phyloP scores from a whole-genome alignment of 2,888 invertebrate species.

The Pyrochroa serraticornis region DNA sequence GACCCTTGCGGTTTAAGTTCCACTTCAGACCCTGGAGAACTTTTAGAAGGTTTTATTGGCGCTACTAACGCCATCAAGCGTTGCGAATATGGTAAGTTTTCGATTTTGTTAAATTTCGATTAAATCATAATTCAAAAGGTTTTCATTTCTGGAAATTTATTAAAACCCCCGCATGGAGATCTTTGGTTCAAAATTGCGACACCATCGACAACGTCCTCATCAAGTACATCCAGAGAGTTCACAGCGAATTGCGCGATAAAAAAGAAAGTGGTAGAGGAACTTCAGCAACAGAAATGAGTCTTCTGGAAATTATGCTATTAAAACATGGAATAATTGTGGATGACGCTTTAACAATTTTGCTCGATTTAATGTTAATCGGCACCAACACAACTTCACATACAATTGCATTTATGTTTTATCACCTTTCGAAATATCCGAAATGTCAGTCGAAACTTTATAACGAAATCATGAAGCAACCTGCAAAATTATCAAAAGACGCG shows the following conservation, averaged over 20 bases:
- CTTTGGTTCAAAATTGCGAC: slow-evolving; percentile 66
- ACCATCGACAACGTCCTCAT: slow-evolving; percentile 66
- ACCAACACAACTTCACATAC: slow-evolving; percentile 69
- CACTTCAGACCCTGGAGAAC: slow-evolving; percentile 63
- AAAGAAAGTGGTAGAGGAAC: slow-evolving; percentile 38
- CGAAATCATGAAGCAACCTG: slow-evolving; percentile 60
- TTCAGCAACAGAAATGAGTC: no score
- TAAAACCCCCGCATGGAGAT: slow-evolving; percentile 65
- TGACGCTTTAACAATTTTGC: slow-evolving; percentile 67
- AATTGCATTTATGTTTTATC: slow-evolving; percentile 69
- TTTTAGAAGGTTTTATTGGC: slow-evolving; percentile 64
- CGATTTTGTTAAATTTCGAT: slow-evolving; percentile 68
- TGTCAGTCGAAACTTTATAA: slow-evolving; percentile 66
- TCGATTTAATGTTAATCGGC: slow-evolving; percentile 71
- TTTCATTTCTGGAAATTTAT: slow-evolving; percentile 70
- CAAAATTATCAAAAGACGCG: slow-evolving; percentile 33
- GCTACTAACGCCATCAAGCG: slow-evolving; percentile 66
- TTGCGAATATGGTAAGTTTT: slow-evolving; percentile 66
- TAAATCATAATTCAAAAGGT: slow-evolving; percentile 48
- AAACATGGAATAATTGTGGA: slow-evolving; percentile 64
- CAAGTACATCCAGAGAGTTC: slow-evolving; percentile 63
- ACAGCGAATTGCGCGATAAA: slow-evolving; percentile 49
- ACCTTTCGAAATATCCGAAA: slow-evolving; percentile 69
- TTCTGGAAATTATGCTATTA: slow-evolving; percentile 62
- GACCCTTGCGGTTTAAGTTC: slow-evolving; percentile 60